These are phyloP conservation scores for Erpetoichthys calabaricus DNA, from an alignment of 2,797 vertebrate species.

Conservation along the genomic window DNA sequence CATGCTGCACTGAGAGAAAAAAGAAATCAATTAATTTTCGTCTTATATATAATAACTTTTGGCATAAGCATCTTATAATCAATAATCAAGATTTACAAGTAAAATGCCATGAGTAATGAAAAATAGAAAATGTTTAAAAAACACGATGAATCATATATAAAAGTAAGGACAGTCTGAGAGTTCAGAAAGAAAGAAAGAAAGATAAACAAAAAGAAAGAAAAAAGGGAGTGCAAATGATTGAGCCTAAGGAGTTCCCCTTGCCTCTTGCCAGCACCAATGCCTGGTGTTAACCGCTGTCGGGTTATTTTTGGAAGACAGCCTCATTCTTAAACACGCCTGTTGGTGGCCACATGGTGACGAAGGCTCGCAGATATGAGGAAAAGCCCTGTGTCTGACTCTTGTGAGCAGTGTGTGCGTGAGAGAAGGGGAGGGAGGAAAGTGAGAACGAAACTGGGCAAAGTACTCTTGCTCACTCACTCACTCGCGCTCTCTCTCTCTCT, in stretches of 20 bases:
- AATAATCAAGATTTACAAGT: too few relatives aligned
- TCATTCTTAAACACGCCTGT: constrained; percentile 23
- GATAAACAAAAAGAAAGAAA: neutral
- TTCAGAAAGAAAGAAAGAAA: neutral
- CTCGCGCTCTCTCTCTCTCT: too few relatives aligned
- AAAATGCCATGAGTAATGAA: too few relatives aligned
- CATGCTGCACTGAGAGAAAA: too few relatives aligned
- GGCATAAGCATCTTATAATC: too few relatives aligned
- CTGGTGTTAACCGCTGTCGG: constrained; percentile 29
- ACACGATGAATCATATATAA: neutral
- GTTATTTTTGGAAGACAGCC: constrained; percentile 44
- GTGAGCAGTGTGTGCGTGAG: constrained; percentile 16
- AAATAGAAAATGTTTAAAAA: too few relatives aligned
- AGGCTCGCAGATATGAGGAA: constrained; percentile 34
- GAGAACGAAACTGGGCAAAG: constrained; percentile 14
- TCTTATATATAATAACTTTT: too few relatives aligned
- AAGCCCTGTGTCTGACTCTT: constrained; percentile 15
- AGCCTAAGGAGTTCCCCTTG: constrained; percentile 7
- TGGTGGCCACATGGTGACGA: constrained; percentile 32
- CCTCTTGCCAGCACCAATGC: constrained; percentile 23
- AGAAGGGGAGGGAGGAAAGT: constrained; percentile 15
- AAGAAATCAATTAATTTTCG: too few relatives aligned
- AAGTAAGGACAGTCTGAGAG: constrained; percentile 6
- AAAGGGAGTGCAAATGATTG: neutral
- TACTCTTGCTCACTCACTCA: constrained; percentile 5